phyloP scores from a whole-genome alignment of 2,888 invertebrate genomes.

The Spilarctia lutea region DNA sequence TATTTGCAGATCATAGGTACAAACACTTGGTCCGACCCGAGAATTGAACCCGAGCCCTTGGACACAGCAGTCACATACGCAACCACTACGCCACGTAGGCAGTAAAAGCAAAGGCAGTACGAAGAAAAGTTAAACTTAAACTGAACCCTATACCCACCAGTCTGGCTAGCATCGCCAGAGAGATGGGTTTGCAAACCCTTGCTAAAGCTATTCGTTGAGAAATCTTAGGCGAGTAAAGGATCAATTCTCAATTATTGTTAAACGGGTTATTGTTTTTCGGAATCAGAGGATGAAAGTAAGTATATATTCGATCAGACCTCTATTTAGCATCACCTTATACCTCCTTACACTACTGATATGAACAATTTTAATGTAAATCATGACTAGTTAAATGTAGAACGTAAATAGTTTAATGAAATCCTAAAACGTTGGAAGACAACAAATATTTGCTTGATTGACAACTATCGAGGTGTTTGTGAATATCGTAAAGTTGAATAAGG shows the following conservation, averaged over 20 bases:
- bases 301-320: background rate
- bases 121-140: no score
- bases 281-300: background rate
- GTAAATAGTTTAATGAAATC: no score
- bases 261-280: background rate
- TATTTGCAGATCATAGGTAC: no score
- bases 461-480: background rate
- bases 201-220: background rate
- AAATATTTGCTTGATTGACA: background rate
- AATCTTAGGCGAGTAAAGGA: no score
- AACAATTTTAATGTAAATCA: background rate
- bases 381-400: no score
- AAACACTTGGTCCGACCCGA: no score
- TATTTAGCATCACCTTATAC: background rate
- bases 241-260: background rate
- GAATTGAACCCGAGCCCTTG: no score
- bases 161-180: background rate
- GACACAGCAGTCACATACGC: no score
- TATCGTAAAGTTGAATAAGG: no score
- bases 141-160: no score
- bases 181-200: background rate
- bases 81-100: no score
- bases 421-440: background rate
- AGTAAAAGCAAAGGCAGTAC: no score
- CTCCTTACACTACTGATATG: background rate